Evolutionary conservation across 2,113 vertebrate species (phyloP).

Genomic region (Ancistrus triradiatus): DNA sequence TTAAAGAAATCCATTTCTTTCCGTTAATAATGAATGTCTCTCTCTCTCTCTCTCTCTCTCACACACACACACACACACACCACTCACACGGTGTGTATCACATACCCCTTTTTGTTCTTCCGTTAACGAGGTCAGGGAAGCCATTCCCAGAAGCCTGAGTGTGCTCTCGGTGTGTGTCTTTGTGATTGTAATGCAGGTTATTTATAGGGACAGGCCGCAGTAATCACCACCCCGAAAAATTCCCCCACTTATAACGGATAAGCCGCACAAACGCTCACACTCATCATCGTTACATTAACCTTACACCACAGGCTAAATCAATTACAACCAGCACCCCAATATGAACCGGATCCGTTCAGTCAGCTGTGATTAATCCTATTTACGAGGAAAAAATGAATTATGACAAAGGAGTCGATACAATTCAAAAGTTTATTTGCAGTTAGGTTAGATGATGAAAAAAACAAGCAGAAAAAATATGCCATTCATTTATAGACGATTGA

Average conservation of each 20-base stretch:
- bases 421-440: neutral
- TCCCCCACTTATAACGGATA: slow-evolving; percentile 19
- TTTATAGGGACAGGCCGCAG: slow-evolving; percentile 18
- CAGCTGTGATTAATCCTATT: slow-evolving; percentile 3
- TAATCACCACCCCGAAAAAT: slow-evolving; percentile 21
- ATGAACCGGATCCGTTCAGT: neutral
- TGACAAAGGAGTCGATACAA: neutral
- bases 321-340: slow-evolving; percentile 4
- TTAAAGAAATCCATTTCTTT: slow-evolving; percentile 40
- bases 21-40: slow-evolving; percentile 37
- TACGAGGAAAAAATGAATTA: neutral
- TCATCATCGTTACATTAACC: slow-evolving; percentile 19
- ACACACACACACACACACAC: no score
- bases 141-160: neutral
- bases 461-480: no score
- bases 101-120: neutral
- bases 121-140: slow-evolving; percentile 19
- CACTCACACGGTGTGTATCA: slow-evolving; percentile 7
- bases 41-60: slow-evolving; percentile 8
- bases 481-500: no score
- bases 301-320: neutral
- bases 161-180: neutral
- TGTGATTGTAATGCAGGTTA: slow-evolving; percentile 25
- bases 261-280: neutral
- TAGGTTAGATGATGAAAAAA: neutral